Base-by-base conservation (phyloP, 2,888 invertebrate genomes). In the Aethes cnicana region DNA sequence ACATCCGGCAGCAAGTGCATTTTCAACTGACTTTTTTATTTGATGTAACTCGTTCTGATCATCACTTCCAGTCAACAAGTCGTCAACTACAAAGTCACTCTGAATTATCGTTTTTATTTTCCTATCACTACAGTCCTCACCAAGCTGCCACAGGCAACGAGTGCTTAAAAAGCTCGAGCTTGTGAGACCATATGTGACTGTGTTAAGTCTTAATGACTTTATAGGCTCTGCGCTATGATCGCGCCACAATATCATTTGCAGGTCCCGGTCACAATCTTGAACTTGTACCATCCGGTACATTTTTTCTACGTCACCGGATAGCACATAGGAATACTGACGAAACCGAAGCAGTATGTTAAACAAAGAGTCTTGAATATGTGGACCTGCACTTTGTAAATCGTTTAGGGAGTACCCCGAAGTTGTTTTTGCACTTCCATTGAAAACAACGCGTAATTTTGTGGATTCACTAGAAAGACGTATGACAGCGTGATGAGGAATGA, bases 401-500 rank as follows among this genome's bases (percentile, higher is more conserved):
- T 46, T 46, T 6, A 35, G 8, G 2, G 28, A 47, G 14, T 18
- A 36, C 3, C 36, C 28, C 7, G 47, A 47, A 1, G 36, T 36
- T 4, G 47, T 36, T 17, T 2, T n/a, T 3, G 47, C 36, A 6
- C 36, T 36, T 1, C 28, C 36, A 17, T 46, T 35, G 18, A 46
- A 46, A 7, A 18, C 35, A 17, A 35, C 33, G 25, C 33, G 35
- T 4, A 46, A 7, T 5, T 46, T 46, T 3, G 26, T 46, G 3
- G 46, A 30, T 28, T 42, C 30, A 7, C 42, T 42, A 3, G 26
- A 26, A 8, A 28, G 28, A n/a, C 9, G 4, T 4, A 42, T 6
- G 1, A 42, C 42, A 12, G 42, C 42, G 17, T 42, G 42, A 7
- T 30, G 42, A 16, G 42, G 30, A 8, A 42, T 17, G 18, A 9